Evolutionary conservation across 2,888 invertebrate species (phyloP).

Genomic region (Drosophila kanekoi): DNA sequence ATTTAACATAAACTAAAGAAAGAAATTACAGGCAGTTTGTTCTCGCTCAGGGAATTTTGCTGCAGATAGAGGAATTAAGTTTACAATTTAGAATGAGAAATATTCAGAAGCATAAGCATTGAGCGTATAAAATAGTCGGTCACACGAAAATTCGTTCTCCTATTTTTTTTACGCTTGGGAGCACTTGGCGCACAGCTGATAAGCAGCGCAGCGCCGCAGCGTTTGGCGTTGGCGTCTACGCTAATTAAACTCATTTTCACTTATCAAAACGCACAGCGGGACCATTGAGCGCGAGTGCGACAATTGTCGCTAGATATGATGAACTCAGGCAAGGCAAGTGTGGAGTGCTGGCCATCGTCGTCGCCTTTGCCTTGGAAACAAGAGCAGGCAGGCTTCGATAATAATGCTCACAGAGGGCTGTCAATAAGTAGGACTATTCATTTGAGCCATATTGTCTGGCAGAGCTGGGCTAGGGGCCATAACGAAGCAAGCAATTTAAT

Average conservation of each 20-base stretch:
- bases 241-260: constrained; percentile 74
- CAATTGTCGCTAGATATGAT: constrained; percentile 58
- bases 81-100: too few species aligned
- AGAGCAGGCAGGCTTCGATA: constrained; percentile 19
- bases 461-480: not conserved
- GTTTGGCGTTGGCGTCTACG: constrained; percentile 36
- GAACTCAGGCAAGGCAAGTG: constrained; percentile 10
- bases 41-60: too few species aligned
- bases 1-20: too few species aligned
- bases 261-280: constrained; percentile 71
- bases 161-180: constrained; percentile 34
- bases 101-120: too few species aligned
- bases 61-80: too few species aligned
- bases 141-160: too few species aligned
- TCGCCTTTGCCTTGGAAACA: constrained; percentile 39
- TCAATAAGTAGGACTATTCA: constrained; percentile 14
- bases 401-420: constrained; percentile 13
- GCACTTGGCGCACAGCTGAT: constrained; percentile 55
- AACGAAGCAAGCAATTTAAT: constrained; percentile 17
- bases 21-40: too few species aligned
- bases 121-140: too few species aligned
- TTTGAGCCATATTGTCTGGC: constrained; percentile 5
- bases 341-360: constrained; percentile 6
- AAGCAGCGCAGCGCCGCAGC: constrained; percentile 19
- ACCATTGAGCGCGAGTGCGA: constrained; percentile 29